Evolutionary conservation across 2,888 invertebrate genomes (phyloP).

Genomic region (Andricus quercusramuli): DNA sequence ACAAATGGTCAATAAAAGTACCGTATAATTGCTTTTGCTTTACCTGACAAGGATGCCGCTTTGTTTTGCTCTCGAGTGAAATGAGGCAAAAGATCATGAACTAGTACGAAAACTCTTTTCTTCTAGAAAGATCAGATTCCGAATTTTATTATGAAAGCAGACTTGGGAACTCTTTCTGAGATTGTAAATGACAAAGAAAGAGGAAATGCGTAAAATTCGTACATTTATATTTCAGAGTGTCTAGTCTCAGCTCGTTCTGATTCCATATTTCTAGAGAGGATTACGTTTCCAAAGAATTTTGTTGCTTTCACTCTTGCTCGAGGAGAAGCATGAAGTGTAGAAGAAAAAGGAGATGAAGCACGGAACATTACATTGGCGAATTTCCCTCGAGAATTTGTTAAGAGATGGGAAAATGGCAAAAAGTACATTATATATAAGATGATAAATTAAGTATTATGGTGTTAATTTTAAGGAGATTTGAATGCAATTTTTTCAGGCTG

Average conservation of each 20-base stretch:
- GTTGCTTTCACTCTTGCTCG: slow-evolving; percentile 10
- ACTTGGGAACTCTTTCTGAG: not conserved
- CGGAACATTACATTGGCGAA: slow-evolving; percentile 39
- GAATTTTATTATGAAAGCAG: not conserved
- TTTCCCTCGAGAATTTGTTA: slow-evolving; percentile 38
- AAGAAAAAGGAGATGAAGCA: slow-evolving; percentile 39
- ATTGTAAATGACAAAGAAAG: not conserved
- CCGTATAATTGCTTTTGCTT: slow-evolving; percentile 9
- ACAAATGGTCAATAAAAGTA: slow-evolving; percentile 12
- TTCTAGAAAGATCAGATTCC: not conserved
- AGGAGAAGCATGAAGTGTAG: slow-evolving; percentile 32
- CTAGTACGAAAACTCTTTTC: not conserved
- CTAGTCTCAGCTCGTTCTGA: slow-evolving; percentile 14
- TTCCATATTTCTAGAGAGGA: slow-evolving; percentile 27
- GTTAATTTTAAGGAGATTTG: not conserved
- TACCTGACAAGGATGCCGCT: not conserved
- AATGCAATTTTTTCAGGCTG: not conserved
- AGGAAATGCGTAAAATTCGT: not conserved
- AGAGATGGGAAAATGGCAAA: slow-evolving; percentile 35
- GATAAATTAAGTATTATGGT: slow-evolving; percentile 11
- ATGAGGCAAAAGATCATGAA: not conserved
- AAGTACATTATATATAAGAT: slow-evolving; percentile 4
- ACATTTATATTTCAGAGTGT: not conserved
- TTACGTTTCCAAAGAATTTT: slow-evolving; percentile 28
- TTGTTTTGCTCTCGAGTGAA: not conserved